Conservation (phyloP, 2,888 invertebrate species). For the Dermolepida albohirtum region DNA sequence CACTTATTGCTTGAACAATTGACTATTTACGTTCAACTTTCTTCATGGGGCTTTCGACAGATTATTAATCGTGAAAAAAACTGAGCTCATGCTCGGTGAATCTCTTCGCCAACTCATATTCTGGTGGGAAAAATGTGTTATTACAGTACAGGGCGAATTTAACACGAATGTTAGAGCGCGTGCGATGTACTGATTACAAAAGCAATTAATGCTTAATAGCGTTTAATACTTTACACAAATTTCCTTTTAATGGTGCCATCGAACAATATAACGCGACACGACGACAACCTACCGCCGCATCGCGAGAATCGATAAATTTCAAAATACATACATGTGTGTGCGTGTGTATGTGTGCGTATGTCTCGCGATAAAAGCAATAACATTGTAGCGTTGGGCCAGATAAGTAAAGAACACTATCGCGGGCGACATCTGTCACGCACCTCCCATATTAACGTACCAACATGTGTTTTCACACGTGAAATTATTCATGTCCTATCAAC, state of each 20-base stretch:
- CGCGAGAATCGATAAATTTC: constrained; percentile 48
- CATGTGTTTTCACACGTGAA: constrained; percentile 63
- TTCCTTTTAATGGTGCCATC: constrained; percentile 41
- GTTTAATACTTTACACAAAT: constrained; percentile 40
- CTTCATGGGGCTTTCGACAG: no score
- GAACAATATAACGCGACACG: constrained; percentile 50
- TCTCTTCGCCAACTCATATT: no score
- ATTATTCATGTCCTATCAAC: constrained; percentile 58
- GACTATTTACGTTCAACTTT: no score
- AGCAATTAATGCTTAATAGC: constrained; percentile 39
- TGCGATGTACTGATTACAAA: constrained; percentile 8
- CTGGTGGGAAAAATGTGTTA: no score
- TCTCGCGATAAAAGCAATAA: constrained; percentile 54
- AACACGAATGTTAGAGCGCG: constrained; percentile 12
- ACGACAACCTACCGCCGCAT: constrained; percentile 19
- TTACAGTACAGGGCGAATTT: neutral
- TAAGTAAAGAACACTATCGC: constrained; percentile 52
- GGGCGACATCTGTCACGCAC: constrained; percentile 62
- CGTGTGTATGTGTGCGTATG: neutral
- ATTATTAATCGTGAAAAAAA: no score
- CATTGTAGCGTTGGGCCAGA: constrained; percentile 44
- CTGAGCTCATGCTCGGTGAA: no score
- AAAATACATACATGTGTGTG: constrained; percentile 35
- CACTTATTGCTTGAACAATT: no score
- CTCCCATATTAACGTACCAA: constrained; percentile 60